A percentile compares a stretch with the other conserved stretches of the same genome.
These are phyloP conservation scores for Atta texana DNA, from an alignment of 1,140 invertebrate genomes.

Conservation along the genomic window DNA sequence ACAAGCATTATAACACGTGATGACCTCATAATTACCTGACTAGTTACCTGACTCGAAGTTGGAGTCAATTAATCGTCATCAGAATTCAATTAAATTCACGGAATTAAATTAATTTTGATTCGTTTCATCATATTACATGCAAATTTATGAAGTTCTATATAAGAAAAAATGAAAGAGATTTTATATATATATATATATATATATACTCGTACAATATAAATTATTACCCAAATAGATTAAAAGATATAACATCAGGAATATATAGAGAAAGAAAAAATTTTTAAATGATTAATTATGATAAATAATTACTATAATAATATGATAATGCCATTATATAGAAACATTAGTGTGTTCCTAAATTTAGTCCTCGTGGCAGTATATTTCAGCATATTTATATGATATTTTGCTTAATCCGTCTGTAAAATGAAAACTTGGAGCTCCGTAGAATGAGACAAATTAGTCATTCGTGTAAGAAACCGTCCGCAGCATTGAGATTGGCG, in stretches of 20 bases:
- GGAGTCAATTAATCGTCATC: not conserved
- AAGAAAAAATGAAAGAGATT: not conserved
- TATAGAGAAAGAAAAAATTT: not conserved
- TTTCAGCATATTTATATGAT: not conserved
- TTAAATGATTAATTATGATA: not conserved
- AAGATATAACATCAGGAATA: not conserved
- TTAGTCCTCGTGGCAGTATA: not conserved
- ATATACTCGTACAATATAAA: not conserved
- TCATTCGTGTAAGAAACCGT: conserved; percentile 43
- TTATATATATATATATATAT: no score
- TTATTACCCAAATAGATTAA: not conserved
- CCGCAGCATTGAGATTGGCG: conserved; percentile 17
- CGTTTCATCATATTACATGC: not conserved
- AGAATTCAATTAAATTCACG: not conserved
- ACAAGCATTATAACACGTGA: no score
- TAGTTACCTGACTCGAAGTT: not conserved
- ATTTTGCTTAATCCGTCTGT: not conserved
- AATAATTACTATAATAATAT: not conserved
- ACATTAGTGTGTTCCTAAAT: no score
- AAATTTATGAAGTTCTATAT: not conserved
- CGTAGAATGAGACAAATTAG: conserved; percentile 12
- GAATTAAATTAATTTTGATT: not conserved
- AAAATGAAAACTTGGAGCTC: conserved; percentile 24
- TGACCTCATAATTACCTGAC: not conserved
- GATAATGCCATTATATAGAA: not conserved